phyloP scores from a whole-genome alignment of 2,888 invertebrate species.

The Coleophora flavipennella region DNA sequence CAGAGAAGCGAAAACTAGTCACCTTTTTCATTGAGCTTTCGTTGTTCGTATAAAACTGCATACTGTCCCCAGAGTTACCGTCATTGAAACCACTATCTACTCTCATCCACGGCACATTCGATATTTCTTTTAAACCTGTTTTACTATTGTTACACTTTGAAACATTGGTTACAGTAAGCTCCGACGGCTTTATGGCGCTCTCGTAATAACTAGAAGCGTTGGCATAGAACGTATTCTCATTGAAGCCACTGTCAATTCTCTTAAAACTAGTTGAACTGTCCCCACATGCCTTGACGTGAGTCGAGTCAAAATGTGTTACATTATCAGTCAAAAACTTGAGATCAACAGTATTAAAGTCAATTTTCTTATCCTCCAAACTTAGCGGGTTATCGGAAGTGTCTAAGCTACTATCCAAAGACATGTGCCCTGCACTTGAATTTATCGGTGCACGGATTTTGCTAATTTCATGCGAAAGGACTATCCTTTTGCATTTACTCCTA shows the following conservation, averaged over 20 bases:
- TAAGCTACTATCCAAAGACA: constrained; percentile 59
- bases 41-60: constrained; percentile 40
- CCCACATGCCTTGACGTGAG: constrained; percentile 31
- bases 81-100: constrained; percentile 65
- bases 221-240: constrained; percentile 55
- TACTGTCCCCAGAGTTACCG: constrained; percentile 52
- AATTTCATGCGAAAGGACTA: constrained; percentile 45
- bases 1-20: constrained; percentile 34
- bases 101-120: constrained; percentile 62
- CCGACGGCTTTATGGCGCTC: constrained; percentile 68
- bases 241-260: constrained; percentile 58
- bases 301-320: constrained; percentile 38
- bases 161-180: constrained; percentile 49
- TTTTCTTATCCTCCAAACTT: constrained; percentile 52
- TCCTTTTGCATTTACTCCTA: constrained; percentile 42
- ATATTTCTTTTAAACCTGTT: constrained; percentile 52
- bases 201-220: constrained; percentile 64
- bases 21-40: constrained; percentile 33
- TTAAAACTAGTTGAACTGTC: constrained; percentile 50
- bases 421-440: constrained; percentile 37
- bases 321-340: constrained; percentile 63
- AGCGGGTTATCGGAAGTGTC: constrained; percentile 48
- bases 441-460: constrained; percentile 51
- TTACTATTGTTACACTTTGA: constrained; percentile 32
- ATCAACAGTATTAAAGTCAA: constrained; percentile 62